Evolutionary conservation across 1,140 invertebrate species (phyloP), one percentile per base, ranked within the genome.

Genomic region (Drosophila nebulosa): DNA sequence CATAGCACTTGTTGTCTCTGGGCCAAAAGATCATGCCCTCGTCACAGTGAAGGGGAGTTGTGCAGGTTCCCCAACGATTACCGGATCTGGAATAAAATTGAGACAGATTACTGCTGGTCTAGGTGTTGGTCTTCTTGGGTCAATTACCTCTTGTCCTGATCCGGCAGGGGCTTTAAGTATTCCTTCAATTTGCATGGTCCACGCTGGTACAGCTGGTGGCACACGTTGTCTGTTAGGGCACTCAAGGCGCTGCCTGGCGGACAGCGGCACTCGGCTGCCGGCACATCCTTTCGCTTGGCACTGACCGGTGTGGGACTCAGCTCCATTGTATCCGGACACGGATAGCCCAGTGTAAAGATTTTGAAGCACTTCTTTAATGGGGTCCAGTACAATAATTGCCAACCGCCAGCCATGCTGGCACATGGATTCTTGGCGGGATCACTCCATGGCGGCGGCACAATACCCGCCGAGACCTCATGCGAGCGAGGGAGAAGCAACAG

Each of bases 321-420:
- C 91, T 97, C 96, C 94, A 96, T 96, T 1, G 95, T 96, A 4
- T 96, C 95, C 4, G 96, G 95, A 91, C 96, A 97, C 1, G 96
- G 96, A 62, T 95, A 93, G 4, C 96, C 95, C 67, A 95, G 93
- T 93, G 95, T 92, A 85, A 96, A 97, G 91, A 97, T 97, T 89
- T 95, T 96, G 89, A 97, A 97, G 90, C 96, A 97, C 91, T 96
- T 95, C 66, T 95, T 95, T 81, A 97, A 95, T 0, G 93, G 92
- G 0, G 96, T 95, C 96, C 96, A 97, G 90, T 95, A 97, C 18
- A 97, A 92, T 69, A 96, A 93, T 78, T 97, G 95, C 96, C 96
- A 97, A 12, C 96, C 96, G 51, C 94, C 92, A 0, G 96, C 95
- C 90, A 95, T 93, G 1, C 93, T 92, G 3, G 96, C 96, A 69